A percentile compares a stretch with the other conserved stretches of the same genome.
Evolutionary conservation across 1,140 invertebrate genomes (phyloP).

Genomic region (Latrodectus geometricus): DNA sequence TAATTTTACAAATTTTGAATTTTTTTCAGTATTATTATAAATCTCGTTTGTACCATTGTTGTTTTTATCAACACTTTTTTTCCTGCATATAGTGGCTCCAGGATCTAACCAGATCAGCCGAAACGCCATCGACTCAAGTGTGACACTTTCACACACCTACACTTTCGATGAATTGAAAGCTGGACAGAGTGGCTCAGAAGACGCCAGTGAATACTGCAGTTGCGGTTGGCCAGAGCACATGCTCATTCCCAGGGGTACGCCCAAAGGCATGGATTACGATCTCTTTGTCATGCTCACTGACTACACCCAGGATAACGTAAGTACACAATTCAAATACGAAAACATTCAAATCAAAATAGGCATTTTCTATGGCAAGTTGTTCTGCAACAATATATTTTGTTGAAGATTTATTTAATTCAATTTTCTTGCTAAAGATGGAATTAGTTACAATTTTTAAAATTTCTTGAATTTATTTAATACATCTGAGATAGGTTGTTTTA

Average conservation of each 20-base stretch:
- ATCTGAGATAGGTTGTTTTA: too few relatives aligned
- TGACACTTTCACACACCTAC: conserved; percentile 79
- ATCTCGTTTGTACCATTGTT: background rate
- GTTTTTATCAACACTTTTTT: background rate
- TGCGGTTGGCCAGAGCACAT: conserved; percentile 90
- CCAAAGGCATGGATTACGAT: conserved; percentile 77
- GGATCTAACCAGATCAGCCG: conserved; percentile 76
- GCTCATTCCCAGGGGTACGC: conserved; percentile 80
- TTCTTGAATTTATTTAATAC: too few relatives aligned
- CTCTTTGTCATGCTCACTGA: conserved; percentile 86
- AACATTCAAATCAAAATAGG: too few relatives aligned
- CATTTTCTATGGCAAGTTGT: too few relatives aligned
- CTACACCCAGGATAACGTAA: conserved; percentile 75
- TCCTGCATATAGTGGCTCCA: conserved; percentile 71
- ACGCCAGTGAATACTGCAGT: conserved; percentile 74
- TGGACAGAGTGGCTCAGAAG: conserved; percentile 62
- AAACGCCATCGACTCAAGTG: conserved; percentile 75
- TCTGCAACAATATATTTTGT: too few relatives aligned
- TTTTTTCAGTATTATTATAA: too few relatives aligned
- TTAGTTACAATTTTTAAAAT: too few relatives aligned
- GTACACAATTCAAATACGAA: background rate
- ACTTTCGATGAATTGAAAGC: conserved; percentile 72
- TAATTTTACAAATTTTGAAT: too few relatives aligned
- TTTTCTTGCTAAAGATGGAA: too few relatives aligned
- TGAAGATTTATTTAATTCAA: too few relatives aligned